phyloP scores from a whole-genome alignment of 2,797 vertebrate species.

The Enteromius radiatus region DNA sequence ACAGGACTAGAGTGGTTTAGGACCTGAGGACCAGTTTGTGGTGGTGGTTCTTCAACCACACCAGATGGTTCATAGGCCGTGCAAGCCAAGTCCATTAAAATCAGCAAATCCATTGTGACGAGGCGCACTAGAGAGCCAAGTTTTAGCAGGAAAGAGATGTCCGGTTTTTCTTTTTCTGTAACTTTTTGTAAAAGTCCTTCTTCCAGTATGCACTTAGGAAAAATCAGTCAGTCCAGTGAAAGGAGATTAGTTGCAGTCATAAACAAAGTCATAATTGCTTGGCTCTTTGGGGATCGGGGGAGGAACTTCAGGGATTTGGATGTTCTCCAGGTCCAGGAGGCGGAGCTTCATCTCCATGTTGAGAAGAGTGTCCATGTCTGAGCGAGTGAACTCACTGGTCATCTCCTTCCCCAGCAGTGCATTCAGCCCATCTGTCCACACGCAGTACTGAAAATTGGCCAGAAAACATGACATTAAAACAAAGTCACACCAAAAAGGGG shows the following conservation, averaged over 20 bases:
- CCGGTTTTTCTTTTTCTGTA: constrained; percentile 61
- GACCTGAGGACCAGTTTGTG: constrained; percentile 53
- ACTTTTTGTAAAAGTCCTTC: constrained; percentile 39
- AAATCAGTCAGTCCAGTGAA: constrained; percentile 72
- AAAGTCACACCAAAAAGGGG: constrained; percentile 11
- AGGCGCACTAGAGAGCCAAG: constrained; percentile 60
- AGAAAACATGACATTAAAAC: constrained; percentile 23
- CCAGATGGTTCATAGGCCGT: constrained; percentile 39
- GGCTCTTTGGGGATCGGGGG: constrained; percentile 99
- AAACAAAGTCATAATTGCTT: constrained; percentile 99
- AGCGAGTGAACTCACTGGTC: constrained; percentile 95
- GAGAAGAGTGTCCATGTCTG: constrained; percentile 96
- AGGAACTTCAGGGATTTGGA: constrained; percentile 97
- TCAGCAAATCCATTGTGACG: constrained; percentile 61
- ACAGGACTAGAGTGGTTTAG: constrained; percentile 36
- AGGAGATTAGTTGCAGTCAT: constrained; percentile 94
- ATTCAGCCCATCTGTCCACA: constrained; percentile 98
- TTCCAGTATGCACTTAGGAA: constrained; percentile 81
- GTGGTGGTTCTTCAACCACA: constrained; percentile 37
- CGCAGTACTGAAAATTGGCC: constrained; percentile 85
- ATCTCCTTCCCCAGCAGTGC: constrained; percentile 98
- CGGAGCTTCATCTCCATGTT: constrained; percentile 99
- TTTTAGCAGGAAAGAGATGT: constrained; percentile 62
- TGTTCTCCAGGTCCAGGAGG: constrained; percentile 97
- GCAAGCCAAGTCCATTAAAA: constrained; percentile 62